A percentile compares a stretch with the other conserved stretches of the same genome.
Conservation (phyloP, 2,888 invertebrate genomes). For the Andrena bicolor region DNA sequence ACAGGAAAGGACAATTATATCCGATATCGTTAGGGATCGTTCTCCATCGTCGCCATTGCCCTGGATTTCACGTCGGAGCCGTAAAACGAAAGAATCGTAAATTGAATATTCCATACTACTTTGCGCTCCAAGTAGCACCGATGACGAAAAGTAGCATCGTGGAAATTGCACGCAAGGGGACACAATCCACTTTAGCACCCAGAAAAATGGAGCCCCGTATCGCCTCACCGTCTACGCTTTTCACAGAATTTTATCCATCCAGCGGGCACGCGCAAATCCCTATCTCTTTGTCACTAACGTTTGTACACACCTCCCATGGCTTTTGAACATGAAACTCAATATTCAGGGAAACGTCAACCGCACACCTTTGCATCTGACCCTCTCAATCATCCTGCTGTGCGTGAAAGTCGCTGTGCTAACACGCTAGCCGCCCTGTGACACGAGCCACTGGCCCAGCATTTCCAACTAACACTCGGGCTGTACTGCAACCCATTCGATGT, state of each 20-base stretch:
- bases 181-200: not conserved
- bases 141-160: not conserved
- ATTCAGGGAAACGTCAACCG: constrained; percentile 47
- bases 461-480: constrained; percentile 22
- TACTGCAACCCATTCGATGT: constrained; percentile 16
- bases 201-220: not conserved
- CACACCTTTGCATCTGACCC: constrained; percentile 53
- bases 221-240: not conserved
- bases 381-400: constrained; percentile 50
- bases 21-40: constrained; percentile 15
- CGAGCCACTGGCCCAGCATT: constrained; percentile 5
- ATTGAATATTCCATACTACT: constrained; percentile 2
- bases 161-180: not conserved
- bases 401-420: constrained; percentile 43
- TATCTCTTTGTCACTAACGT: constrained; percentile 34
- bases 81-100: not conserved
- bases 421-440: constrained; percentile 7
- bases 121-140: not conserved
- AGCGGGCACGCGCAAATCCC: not conserved
- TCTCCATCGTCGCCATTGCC: constrained; percentile 14
- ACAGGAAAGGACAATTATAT: not conserved
- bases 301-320: constrained; percentile 6
- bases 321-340: constrained; percentile 30
- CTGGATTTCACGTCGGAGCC: not conserved
- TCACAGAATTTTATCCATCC: not conserved